Evolutionary conservation across 2,888 invertebrate species (phyloP).

Genomic region (Alcis repandata): DNA sequence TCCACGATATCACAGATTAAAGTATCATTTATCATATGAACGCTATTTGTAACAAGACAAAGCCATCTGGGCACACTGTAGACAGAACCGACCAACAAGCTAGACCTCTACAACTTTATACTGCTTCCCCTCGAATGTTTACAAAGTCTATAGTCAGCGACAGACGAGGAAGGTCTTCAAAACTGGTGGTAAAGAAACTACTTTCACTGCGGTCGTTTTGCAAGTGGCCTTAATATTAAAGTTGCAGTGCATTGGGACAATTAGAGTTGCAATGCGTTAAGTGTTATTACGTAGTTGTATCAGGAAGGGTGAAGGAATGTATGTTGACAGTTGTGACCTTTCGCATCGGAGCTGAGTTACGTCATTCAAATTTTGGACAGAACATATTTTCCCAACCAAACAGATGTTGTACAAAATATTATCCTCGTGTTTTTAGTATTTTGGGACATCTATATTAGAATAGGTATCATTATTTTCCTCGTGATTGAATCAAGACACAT

Average conservation of each 20-base stretch:
- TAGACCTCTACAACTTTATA: slow-evolving; percentile 10
- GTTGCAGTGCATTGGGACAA: slow-evolving; percentile 60
- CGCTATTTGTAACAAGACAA: slow-evolving; percentile 34
- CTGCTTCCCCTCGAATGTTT: slow-evolving; percentile 3
- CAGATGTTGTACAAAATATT: background rate
- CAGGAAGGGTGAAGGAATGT: slow-evolving; percentile 38
- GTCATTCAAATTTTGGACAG: background rate
- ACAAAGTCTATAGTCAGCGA: background rate
- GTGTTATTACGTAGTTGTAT: slow-evolving; percentile 41
- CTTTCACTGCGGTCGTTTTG: slow-evolving; percentile 72
- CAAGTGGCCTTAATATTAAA: slow-evolving; percentile 70
- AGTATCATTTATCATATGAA: slow-evolving; percentile 36
- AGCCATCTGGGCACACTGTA: slow-evolving; percentile 31
- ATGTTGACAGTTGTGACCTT: slow-evolving; percentile 33
- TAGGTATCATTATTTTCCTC: no score
- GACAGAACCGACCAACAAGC: slow-evolving; percentile 13
- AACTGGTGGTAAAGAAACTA: slow-evolving; percentile 60
- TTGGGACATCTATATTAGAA: no score
- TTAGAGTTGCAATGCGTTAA: slow-evolving; percentile 54
- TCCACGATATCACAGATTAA: slow-evolving; percentile 23
- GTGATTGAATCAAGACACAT: no score
- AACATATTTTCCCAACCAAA: background rate
- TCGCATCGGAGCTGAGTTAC: slow-evolving; percentile 8
- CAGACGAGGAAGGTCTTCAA: slow-evolving; percentile 43
- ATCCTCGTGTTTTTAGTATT: background rate